A percentile compares a stretch with the other conserved stretches of the same genome.
Conservation (phyloP, 2,797 vertebrate species). For the Myotis vivesi region DNA sequence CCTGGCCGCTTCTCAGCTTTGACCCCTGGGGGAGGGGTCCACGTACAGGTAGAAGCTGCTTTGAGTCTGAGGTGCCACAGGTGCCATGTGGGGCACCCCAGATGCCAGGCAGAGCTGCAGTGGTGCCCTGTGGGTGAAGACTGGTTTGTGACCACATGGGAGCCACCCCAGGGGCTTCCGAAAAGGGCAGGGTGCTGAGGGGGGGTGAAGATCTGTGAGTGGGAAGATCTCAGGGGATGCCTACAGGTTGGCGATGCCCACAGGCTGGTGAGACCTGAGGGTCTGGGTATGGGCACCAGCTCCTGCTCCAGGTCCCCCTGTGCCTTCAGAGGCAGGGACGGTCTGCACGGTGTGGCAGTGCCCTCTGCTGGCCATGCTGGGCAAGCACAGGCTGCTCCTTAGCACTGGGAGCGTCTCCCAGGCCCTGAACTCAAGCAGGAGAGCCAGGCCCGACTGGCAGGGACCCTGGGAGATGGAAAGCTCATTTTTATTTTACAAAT, state of each 20-base stretch:
- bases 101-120: neutral
- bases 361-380: conserved; percentile 62
- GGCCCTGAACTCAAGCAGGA: neutral
- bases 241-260: neutral
- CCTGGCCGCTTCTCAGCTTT: neutral
- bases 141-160: neutral
- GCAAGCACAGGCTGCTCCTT: no score
- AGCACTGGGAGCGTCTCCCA: accelerated
- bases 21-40: neutral
- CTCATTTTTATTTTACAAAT: neutral
- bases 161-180: neutral
- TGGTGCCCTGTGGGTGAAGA: neutral
- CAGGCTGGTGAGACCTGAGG: neutral
- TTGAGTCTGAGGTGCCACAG: neutral
- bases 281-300: neutral
- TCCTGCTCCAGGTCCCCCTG: neutral
- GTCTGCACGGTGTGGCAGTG: neutral
- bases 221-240: neutral
- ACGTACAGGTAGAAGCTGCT: neutral
- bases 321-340: neutral
- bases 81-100: no score
- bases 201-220: neutral
- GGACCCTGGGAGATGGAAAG: neutral
- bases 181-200: neutral
- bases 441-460: neutral